A percentile compares a stretch with the other conserved stretches of the same genome.
phyloP scores from a whole-genome alignment of 2,888 invertebrate species.

The Athalia rosae region DNA sequence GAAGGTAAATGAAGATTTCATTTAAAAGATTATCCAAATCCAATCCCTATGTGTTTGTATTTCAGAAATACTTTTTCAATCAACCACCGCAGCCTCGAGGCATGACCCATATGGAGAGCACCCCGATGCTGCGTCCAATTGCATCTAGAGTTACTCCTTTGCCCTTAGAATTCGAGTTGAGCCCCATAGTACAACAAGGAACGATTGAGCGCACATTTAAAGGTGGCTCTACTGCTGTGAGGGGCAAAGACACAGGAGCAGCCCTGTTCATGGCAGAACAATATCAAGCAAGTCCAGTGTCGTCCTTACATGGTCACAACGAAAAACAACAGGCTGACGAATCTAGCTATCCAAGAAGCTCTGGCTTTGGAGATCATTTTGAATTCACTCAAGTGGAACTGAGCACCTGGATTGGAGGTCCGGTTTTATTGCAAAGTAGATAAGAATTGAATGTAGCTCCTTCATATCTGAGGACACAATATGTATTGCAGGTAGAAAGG shows the following conservation, averaged over 20 bases:
- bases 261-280: background rate
- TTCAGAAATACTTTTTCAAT: constrained; percentile 68
- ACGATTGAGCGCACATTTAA: constrained; percentile 25
- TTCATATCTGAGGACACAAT: background rate
- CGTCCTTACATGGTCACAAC: constrained; percentile 58
- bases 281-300: constrained; percentile 6
- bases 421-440: background rate
- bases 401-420: constrained; percentile 81
- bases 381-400: constrained; percentile 79
- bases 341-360: constrained; percentile 57
- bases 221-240: constrained; percentile 14
- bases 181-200: constrained; percentile 68
- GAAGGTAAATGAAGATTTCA: constrained; percentile 73
- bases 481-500: constrained; percentile 61
- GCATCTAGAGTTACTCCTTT: constrained; percentile 64
- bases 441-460: background rate
- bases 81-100: constrained; percentile 54
- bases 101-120: constrained; percentile 68
- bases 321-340: constrained; percentile 49
- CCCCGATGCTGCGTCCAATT: constrained; percentile 68
- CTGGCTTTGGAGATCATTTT: constrained; percentile 74
- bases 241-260: background rate
- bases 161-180: constrained; percentile 69
- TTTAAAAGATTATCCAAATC: background rate
- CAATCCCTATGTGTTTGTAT: constrained; percentile 43